Evolutionary conservation across 2,113 vertebrate genomes (phyloP).

Genomic region (Xiphophorus hellerii): DNA sequence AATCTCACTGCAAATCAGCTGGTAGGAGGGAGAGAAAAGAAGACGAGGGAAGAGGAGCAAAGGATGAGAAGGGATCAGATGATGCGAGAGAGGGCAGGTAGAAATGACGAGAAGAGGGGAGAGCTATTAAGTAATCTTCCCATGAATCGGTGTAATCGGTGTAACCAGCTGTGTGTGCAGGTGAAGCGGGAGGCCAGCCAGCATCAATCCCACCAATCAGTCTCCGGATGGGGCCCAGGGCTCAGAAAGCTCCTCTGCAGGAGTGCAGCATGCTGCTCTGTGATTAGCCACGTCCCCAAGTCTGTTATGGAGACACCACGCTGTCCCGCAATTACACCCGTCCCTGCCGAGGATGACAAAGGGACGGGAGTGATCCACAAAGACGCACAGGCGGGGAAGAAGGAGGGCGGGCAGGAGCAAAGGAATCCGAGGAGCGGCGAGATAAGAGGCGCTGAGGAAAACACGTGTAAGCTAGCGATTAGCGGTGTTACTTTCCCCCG

Average conservation of each 20-base stretch:
- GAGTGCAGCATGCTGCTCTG: slow-evolving; percentile 59
- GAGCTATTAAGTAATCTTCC: slow-evolving; percentile 76
- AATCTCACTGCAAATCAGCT: slow-evolving; percentile 51
- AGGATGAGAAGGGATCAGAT: slow-evolving; percentile 60
- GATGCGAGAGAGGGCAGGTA: slow-evolving; percentile 52
- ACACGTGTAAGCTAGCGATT: slow-evolving; percentile 49
- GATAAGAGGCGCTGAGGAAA: slow-evolving; percentile 43
- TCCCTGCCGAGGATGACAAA: slow-evolving; percentile 36
- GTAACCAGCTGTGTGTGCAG: slow-evolving; percentile 76
- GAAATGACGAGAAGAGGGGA: slow-evolving; percentile 62
- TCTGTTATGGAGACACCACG: slow-evolving; percentile 51
- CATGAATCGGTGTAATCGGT: slow-evolving; percentile 70
- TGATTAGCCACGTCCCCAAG: slow-evolving; percentile 63
- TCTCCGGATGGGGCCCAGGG: slow-evolving; percentile 60
- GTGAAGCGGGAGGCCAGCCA: slow-evolving; percentile 63
- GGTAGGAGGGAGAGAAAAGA: slow-evolving; percentile 51
- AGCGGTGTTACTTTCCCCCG: slow-evolving; percentile 34
- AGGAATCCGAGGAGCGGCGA: slow-evolving; percentile 28
- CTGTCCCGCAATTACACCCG: slow-evolving; percentile 64
- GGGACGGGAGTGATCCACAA: slow-evolving; percentile 26
- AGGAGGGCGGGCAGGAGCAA: slow-evolving; percentile 13
- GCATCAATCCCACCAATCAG: slow-evolving; percentile 73
- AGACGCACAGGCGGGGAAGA: slow-evolving; percentile 24
- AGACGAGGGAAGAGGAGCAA: slow-evolving; percentile 39
- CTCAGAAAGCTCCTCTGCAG: slow-evolving; percentile 67